Conservation (phyloP, 2,113 vertebrate genomes). For the Odobenus rosmarus region DNA sequence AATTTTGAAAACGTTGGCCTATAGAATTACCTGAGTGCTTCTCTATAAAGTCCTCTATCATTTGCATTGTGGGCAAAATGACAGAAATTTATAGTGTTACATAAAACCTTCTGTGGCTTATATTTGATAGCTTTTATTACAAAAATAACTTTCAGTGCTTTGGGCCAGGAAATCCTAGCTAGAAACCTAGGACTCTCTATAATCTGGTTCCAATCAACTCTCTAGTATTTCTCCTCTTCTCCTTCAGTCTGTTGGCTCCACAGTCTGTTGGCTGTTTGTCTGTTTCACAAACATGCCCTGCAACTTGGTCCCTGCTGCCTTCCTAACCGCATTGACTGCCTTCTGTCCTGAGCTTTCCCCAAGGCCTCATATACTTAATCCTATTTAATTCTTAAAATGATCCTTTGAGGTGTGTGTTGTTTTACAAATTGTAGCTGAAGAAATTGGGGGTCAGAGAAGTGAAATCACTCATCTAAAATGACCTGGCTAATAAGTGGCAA, state of each 20-base stretch:
- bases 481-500: neutral
- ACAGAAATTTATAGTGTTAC: neutral
- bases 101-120: neutral
- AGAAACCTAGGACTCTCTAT: neutral
- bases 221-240: neutral
- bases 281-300: neutral
- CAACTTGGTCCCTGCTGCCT: neutral
- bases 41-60: neutral
- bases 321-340: neutral
- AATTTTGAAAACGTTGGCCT: neutral
- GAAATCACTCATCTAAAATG: neutral
- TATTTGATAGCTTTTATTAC: neutral
- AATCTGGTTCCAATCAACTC: neutral
- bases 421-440: neutral
- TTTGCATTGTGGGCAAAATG: slow-evolving; percentile 11
- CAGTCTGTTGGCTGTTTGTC: neutral
- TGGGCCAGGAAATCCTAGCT: neutral
- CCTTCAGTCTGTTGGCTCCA: neutral
- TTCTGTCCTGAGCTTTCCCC: neutral
- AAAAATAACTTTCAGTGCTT: neutral
- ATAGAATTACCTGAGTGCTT: neutral
- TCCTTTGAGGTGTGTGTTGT: neutral
- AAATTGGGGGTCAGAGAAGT: neutral
- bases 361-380: neutral
- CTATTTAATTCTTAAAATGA: neutral